phyloP scores from a whole-genome alignment of 2,888 invertebrate species.

The Bedellia somnulentella region DNA sequence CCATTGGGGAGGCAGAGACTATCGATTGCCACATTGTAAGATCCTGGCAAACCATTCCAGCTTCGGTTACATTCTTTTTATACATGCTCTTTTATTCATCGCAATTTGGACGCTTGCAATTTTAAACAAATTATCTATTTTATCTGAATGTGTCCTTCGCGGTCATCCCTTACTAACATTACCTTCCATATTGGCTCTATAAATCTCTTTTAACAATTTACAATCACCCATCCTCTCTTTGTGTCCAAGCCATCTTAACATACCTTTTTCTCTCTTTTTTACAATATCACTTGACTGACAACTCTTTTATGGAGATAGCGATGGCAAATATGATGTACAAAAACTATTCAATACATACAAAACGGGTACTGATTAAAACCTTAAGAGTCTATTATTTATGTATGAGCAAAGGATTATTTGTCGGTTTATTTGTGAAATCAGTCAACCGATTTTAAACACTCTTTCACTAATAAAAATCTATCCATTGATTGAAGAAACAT shows the following conservation, averaged over 20 bases:
- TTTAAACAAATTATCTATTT: not conserved
- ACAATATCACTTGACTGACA: no score
- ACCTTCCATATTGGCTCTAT: not conserved
- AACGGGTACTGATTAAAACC: no score
- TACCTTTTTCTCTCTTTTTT: no score
- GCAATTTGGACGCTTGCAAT: not conserved
- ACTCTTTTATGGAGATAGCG: no score
- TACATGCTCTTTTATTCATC: not conserved
- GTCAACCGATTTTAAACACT: no score
- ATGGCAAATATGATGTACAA: no score
- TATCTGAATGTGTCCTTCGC: not conserved
- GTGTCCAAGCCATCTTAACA: conserved; percentile 16
- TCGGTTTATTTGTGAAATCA: no score
- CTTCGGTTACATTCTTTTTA: not conserved
- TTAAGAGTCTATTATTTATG: no score
- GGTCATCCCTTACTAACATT: not conserved
- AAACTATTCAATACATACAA: no score
- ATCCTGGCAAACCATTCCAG: not conserved
- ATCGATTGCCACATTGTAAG: not conserved
- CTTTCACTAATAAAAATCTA: no score
- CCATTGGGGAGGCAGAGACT: not conserved
- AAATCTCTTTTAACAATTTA: not conserved
- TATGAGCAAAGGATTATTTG: no score
- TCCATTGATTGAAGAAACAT: no score
- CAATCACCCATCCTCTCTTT: conserved; percentile 14